Evolutionary conservation across 2,797 vertebrate species (phyloP).

Genomic region (Halcyon smyrnensis): DNA sequence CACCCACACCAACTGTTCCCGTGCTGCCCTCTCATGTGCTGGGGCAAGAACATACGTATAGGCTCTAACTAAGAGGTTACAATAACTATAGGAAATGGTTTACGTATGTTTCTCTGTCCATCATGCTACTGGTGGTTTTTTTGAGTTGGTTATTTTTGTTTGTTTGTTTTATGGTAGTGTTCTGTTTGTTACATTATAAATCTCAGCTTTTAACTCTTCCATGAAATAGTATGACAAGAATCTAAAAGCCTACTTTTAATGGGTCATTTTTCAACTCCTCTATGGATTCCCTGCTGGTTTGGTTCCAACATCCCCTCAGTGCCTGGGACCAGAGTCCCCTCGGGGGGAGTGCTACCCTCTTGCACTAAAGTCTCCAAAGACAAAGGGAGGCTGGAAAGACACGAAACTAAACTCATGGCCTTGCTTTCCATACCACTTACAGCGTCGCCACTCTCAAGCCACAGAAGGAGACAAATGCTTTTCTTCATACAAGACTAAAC

Average conservation of each 20-base stretch:
- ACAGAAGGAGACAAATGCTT: not conserved
- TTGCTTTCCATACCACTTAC: not conserved
- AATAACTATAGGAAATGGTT: not conserved
- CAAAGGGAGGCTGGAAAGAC: not conserved
- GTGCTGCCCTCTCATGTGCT: not conserved
- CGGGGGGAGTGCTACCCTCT: not conserved
- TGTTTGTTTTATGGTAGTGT: not conserved
- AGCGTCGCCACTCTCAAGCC: not conserved
- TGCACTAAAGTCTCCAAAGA: not conserved
- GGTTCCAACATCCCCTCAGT: not conserved
- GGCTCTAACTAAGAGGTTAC: not conserved
- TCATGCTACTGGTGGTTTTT: not conserved
- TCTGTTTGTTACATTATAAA: not conserved
- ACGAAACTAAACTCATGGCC: not conserved
- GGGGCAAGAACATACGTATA: rapidly evolving
- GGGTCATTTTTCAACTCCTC: not conserved
- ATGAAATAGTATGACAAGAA: not conserved
- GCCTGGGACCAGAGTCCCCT: not conserved
- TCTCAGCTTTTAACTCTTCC: not conserved
- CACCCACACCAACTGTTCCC: not conserved
- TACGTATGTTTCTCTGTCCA: not conserved
- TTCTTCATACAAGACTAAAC: not conserved
- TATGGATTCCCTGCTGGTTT: not conserved
- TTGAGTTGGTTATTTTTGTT: no score
- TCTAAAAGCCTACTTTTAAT: not conserved